Evolutionary conservation across 2,797 vertebrate species (phyloP).

Genomic region (Hypotaenidia okinawae): DNA sequence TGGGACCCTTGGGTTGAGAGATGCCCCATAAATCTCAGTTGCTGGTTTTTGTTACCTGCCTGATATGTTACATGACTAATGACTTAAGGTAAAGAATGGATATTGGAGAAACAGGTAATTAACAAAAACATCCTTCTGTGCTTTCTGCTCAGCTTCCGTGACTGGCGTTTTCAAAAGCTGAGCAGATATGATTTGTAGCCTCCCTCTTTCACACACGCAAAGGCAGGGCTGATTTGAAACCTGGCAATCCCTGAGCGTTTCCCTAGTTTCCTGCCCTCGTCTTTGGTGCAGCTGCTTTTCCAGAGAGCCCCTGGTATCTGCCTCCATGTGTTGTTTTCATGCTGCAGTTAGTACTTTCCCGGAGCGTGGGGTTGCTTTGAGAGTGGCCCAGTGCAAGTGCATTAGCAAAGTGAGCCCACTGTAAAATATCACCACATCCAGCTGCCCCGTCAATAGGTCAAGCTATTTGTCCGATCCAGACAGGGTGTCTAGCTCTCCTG

Average conservation of each 20-base stretch:
- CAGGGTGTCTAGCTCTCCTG: conserved; percentile 85
- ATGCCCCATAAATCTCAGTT: conserved; percentile 33
- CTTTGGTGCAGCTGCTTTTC: conserved; percentile 17
- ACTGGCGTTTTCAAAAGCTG: conserved; percentile 7
- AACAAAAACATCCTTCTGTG: conserved; percentile 66
- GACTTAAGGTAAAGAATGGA: conserved; percentile 63
- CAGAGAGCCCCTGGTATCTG: neutral
- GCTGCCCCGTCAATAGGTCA: conserved; percentile 63
- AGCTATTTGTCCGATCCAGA: conserved; percentile 80
- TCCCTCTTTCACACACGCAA: neutral
- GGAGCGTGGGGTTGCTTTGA: conserved; percentile 22
- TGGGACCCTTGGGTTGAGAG: neutral
- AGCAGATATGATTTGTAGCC: conserved; percentile 45
- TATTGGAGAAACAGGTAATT: conserved; percentile 35
- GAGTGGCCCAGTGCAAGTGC: conserved; percentile 47
- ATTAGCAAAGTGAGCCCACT: conserved; percentile 68
- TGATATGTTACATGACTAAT: conserved; percentile 47
- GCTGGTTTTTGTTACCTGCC: conserved; percentile 51
- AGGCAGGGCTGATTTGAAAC: conserved; percentile 10
- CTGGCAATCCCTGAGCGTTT: neutral
- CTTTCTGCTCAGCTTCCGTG: conserved; percentile 66
- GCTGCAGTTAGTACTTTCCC: neutral
- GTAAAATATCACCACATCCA: conserved; percentile 55
- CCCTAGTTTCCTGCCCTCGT: neutral
- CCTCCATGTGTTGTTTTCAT: conserved; percentile 31